Evolutionary conservation across 2,797 vertebrate species (phyloP).

Genomic region (Apogon talboti): DNA sequence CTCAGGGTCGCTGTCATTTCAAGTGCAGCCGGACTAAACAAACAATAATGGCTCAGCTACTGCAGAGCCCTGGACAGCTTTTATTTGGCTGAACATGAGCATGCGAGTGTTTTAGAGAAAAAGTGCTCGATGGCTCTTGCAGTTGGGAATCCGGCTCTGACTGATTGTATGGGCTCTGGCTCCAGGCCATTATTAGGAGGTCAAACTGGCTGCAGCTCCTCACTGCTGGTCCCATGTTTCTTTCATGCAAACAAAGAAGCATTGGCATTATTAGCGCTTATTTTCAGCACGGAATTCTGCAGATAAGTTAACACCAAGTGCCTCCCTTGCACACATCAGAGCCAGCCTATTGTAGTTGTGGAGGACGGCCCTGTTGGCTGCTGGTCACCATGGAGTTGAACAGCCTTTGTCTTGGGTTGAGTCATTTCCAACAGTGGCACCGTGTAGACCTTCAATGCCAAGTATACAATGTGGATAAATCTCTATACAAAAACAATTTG

Average conservation of each 20-base stretch:
- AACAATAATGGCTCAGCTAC: slow-evolving; percentile 62
- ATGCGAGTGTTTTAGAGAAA: slow-evolving; percentile 42
- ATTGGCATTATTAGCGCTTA: slow-evolving; percentile 64
- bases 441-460: slow-evolving; percentile 53
- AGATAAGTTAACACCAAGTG: slow-evolving; percentile 67
- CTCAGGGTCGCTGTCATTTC: slow-evolving; percentile 70
- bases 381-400: slow-evolving; percentile 34
- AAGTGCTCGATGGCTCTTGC: slow-evolving; percentile 44
- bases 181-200: slow-evolving; percentile 65
- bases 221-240: slow-evolving; percentile 39
- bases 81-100: slow-evolving; percentile 43
- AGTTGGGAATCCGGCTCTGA: slow-evolving; percentile 48
- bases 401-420: slow-evolving; percentile 54
- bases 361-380: slow-evolving; percentile 57
- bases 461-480: slow-evolving; percentile 61
- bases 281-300: slow-evolving; percentile 63
- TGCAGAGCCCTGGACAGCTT: slow-evolving; percentile 55
- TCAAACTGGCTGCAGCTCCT: slow-evolving; percentile 62
- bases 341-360: slow-evolving; percentile 64
- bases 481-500: slow-evolving; percentile 56
- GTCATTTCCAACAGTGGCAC: slow-evolving; percentile 51
- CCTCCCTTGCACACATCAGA: slow-evolving; percentile 39
- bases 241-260: slow-evolving; percentile 65
- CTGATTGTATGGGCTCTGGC: slow-evolving; percentile 62
- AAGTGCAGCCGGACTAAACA: slow-evolving; percentile 70